Conservation (phyloP, 2,888 invertebrate genomes). For the Eudasyphora cyanicolor region DNA sequence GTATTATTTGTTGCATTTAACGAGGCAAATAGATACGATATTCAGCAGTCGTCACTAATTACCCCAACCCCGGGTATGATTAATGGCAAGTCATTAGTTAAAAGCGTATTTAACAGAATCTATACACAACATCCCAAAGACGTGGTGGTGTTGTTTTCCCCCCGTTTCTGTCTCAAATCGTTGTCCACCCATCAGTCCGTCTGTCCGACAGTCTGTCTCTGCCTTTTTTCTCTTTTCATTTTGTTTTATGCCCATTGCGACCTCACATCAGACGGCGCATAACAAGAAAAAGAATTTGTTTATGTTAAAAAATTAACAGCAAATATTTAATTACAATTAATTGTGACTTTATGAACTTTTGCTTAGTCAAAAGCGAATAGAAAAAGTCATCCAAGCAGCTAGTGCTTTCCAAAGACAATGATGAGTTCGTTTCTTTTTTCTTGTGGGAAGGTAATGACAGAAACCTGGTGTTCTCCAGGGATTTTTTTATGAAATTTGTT, state of each 20-base stretch:
- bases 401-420: neutral
- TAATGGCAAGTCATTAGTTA: constrained; percentile 63
- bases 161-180: neutral
- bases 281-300: constrained; percentile 59
- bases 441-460: neutral
- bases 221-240: neutral
- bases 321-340: constrained; percentile 65
- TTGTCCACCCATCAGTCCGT: too few relatives aligned
- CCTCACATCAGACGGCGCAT: neutral
- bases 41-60: constrained; percentile 60
- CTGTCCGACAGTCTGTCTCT: too few relatives aligned
- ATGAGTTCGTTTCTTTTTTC: neutral
- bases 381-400: too few relatives aligned
- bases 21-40: constrained; percentile 62
- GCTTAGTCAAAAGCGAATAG: neutral
- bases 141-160: neutral
- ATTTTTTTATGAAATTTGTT: too few relatives aligned
- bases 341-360: constrained; percentile 61
- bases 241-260: neutral
- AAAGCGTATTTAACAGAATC: constrained; percentile 52
- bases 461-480: neutral
- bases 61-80: constrained; percentile 57
- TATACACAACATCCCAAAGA: constrained; percentile 8
- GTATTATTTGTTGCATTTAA: constrained; percentile 65
- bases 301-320: constrained; percentile 64